Evolutionary conservation across 2,113 vertebrate species (phyloP).

Genomic region (Xyliphius kryptos): DNA sequence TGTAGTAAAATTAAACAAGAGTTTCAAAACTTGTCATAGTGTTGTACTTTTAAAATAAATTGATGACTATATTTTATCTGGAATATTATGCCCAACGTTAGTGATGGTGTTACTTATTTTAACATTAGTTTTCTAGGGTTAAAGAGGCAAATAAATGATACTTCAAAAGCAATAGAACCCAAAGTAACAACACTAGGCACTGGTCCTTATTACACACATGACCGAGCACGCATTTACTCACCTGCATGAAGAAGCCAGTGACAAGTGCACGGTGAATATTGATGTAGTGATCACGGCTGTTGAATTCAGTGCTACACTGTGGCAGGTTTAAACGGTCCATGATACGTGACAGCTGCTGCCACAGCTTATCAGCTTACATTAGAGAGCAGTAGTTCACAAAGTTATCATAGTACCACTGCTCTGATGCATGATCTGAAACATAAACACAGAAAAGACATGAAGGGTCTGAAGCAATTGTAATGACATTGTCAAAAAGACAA

Average conservation of each 20-base stretch:
- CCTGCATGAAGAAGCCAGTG: constrained; percentile 99
- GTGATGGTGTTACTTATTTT: too few species aligned
- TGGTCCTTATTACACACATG: neutral
- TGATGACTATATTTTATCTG: too few species aligned
- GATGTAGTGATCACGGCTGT: constrained; percentile 98
- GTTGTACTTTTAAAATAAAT: too few species aligned
- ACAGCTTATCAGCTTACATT: constrained; percentile 98
- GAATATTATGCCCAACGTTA: too few species aligned
- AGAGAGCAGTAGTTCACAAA: constrained; percentile 99
- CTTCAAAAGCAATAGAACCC: neutral
- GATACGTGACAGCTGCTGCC: constrained; percentile 97
- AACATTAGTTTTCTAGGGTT: too few species aligned
- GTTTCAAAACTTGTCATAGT: too few species aligned
- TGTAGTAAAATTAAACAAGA: too few species aligned
- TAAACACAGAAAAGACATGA: constrained; percentile 8
- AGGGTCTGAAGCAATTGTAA: constrained; percentile 2
- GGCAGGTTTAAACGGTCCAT: constrained; percentile 99
- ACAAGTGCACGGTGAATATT: constrained; percentile 96
- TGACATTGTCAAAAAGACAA: neutral
- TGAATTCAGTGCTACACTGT: constrained; percentile 96
- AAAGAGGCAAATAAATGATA: neutral
- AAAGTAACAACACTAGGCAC: neutral
- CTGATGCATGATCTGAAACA: constrained; percentile 88
- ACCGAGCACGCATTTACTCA: constrained; percentile 39
- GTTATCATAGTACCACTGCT: constrained; percentile 99